phyloP scores from a whole-genome alignment of 1,140 invertebrate genomes.

The Adelges cooleyi region DNA sequence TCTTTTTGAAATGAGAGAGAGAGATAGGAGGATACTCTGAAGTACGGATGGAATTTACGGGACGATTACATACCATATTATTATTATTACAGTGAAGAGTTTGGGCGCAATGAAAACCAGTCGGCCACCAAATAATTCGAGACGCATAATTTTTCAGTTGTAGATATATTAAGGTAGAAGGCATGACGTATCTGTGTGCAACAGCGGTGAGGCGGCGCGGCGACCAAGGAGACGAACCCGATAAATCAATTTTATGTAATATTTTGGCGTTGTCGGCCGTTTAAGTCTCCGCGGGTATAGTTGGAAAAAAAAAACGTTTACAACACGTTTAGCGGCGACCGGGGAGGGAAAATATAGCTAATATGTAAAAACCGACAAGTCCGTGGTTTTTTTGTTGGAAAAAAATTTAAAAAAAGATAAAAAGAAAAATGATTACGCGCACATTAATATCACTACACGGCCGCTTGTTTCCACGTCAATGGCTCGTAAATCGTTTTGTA shows the following conservation, averaged over 20 bases:
- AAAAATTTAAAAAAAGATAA: neutral
- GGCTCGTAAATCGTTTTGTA: slow-evolving; percentile 7
- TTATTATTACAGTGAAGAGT: too few species aligned
- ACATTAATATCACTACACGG: too few species aligned
- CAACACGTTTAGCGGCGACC: neutral
- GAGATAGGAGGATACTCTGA: too few species aligned
- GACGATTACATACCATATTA: too few species aligned
- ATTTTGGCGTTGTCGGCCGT: slow-evolving; percentile 19
- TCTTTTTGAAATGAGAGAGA: too few species aligned
- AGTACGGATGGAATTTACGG: too few species aligned
- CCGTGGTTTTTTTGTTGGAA: neutral
- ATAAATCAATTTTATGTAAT: slow-evolving; percentile 23
- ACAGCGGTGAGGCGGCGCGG: neutral
- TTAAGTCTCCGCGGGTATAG: slow-evolving; percentile 23
- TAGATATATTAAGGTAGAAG: too few species aligned
- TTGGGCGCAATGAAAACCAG: neutral
- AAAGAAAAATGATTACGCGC: neutral
- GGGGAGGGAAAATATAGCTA: neutral
- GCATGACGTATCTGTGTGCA: too few species aligned
- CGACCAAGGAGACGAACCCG: neutral
- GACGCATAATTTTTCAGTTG: neutral
- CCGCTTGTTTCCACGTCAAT: neutral
- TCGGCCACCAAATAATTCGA: neutral
- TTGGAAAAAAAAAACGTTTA: slow-evolving; percentile 8
- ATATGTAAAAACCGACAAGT: neutral